Evolutionary conservation across 2,113 vertebrate genomes (phyloP).

Genomic region (Mungos mungo): DNA sequence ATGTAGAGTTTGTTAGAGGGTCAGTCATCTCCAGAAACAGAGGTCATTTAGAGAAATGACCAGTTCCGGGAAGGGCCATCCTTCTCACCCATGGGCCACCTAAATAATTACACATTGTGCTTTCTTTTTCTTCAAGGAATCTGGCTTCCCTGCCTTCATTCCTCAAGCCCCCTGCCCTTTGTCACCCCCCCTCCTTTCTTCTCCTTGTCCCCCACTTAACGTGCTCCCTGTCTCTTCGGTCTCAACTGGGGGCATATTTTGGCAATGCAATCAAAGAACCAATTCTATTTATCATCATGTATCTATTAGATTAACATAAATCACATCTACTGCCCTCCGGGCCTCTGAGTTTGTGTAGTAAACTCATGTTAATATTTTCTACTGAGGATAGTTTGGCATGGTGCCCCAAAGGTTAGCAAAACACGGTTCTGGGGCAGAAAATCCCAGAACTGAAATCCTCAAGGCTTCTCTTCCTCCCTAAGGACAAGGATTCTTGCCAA

Average conservation of each 20-base stretch:
- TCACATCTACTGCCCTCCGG: neutral
- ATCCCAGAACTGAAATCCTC: neutral
- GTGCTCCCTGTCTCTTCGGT: neutral
- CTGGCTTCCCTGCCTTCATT: neutral
- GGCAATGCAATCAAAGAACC: constrained; percentile 4
- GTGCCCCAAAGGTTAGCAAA: neutral
- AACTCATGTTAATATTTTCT: neutral
- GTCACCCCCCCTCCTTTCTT: neutral
- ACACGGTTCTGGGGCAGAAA: neutral
- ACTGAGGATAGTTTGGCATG: neutral
- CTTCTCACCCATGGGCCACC: neutral
- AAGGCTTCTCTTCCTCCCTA: neutral
- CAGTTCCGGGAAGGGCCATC: neutral
- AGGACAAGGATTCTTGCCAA: neutral
- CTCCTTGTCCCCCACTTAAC: neutral
- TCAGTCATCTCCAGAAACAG: neutral
- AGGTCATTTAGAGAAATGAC: neutral
- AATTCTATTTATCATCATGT: constrained; percentile 10
- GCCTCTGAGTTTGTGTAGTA: neutral
- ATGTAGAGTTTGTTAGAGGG: neutral
- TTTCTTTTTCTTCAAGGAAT: neutral
- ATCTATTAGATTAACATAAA: constrained; percentile 24
- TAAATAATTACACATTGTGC: neutral
- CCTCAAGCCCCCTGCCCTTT: neutral
- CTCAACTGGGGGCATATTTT: neutral